Evolutionary conservation across 2,113 vertebrate species (phyloP), one percentile per base, ranked within the genome.

Genomic region (Dipodomys ordii): DNA sequence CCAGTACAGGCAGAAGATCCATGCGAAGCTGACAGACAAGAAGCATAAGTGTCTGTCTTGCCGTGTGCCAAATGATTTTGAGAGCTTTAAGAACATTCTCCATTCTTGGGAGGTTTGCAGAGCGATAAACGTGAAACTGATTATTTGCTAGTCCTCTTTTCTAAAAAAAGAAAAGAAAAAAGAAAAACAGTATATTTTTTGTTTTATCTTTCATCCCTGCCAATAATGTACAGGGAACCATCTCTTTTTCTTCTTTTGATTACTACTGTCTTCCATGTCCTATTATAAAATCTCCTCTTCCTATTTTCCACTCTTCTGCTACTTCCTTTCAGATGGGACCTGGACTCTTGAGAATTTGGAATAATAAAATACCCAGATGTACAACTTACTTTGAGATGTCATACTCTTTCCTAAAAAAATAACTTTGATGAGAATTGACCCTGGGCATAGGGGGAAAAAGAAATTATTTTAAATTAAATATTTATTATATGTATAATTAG

Each of bases 401-500:
- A 94, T 88, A 49, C 27, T 72, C 0, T n/a, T 87, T 87, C 23
- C 62, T 65, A 49, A 68, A 53, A 53, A 46, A 2, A 44, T 72
- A 71, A 72, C 0, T 71, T 18, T 65, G 78, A 67, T 8, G 72
- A 4, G 28, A 6, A 22, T 65, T 80, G n/a, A 83, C 60, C 3
- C 30, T 67, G 25, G 72, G 87, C n/a, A 28, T 23, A 35, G 13
- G 11, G 2, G n/a, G 32, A 77, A 53, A 1, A 4, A 80, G 20
- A 30, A 73, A 46, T 80, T 46, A 93, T 20, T 44, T 0, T 22
- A 35, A 85, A 74, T 77, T 80, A 68, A 53, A 53, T 49, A 83
- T 74, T 79, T 83, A 65, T 85, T 87, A 62, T 84, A n/a, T 84
- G 25, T 74, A 8, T 44, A 83, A 81, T 77, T 84, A 74, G 20